Evolutionary conservation across 2,797 vertebrate genomes (phyloP).

Genomic region (Arrhamphus sclerolepis): DNA sequence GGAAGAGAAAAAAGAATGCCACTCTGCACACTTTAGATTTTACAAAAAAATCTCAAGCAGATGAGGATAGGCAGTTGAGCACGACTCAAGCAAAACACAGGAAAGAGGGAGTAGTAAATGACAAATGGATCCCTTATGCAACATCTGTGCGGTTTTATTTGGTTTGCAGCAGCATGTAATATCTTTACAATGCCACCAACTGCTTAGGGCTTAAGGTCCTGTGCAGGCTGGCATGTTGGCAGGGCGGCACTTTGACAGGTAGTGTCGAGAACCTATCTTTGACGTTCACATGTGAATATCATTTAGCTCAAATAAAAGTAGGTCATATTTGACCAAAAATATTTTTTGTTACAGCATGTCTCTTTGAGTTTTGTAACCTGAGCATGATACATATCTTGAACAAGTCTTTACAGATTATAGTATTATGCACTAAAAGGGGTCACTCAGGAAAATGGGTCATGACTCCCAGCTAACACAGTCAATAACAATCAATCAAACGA

Average conservation of each 20-base stretch:
- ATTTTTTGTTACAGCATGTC: neutral
- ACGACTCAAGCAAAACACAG: conserved; percentile 59
- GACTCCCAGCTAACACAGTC: neutral
- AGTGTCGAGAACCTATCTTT: conserved; percentile 53
- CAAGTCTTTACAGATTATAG: neutral
- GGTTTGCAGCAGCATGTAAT: conserved; percentile 70
- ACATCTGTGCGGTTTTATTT: conserved; percentile 55
- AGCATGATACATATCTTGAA: neutral
- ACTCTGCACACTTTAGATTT: conserved; percentile 12
- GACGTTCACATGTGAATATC: conserved; percentile 66
- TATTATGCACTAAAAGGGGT: neutral
- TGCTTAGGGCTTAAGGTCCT: conserved; percentile 35
- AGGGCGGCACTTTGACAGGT: conserved; percentile 41
- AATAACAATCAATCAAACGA: conserved; percentile 1
- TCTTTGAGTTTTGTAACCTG: neutral
- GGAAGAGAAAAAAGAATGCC: conserved; percentile 13
- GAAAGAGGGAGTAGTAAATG: conserved; percentile 44
- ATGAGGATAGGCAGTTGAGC: conserved; percentile 29
- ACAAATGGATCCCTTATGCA: conserved; percentile 50
- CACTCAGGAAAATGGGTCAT: conserved; percentile 9
- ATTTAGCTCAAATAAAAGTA: conserved; percentile 65
- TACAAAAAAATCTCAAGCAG: conserved; percentile 29
- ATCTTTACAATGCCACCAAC: conserved; percentile 65
- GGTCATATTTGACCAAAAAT: conserved; percentile 53
- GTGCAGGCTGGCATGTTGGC: conserved; percentile 52